Base-by-base conservation (phyloP, 1,140 invertebrate genomes). In the Dreissena rostriformis region DNA sequence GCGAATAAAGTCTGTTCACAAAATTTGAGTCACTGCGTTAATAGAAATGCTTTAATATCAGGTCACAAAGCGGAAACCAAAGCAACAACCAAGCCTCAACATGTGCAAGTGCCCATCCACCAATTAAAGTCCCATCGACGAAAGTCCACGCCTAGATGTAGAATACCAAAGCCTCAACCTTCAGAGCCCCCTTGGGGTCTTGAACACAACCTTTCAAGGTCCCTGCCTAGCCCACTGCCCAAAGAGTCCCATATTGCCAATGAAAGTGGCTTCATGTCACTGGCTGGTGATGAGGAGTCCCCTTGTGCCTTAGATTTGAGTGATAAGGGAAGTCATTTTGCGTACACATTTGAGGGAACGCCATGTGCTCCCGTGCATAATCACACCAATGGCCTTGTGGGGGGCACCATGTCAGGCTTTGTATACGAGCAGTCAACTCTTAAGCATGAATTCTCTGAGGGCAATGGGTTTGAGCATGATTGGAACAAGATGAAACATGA, bases 71-170 rank as follows among this genome's bases (percentile, higher is more conserved):
- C 39, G 2, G 39, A 39, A 39, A 39, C 39, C 39, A 39, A 39
- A 39, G 4, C 39, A 39, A 39, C 39, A 39, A 8, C 39, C 8
- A 39, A 39, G 39, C 39, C 39, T 39, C 39, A 8, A 39, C 39
- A 2, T 39, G 39, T 39, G 39, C 39, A 39, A 39, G 39, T 39
- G 39, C 39, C 39, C 39, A 39, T 39, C 39, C 39, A 61, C 17
- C 57, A 61, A 61, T 6, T n/a, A 4, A 61, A 61, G 57, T n/a
- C 57, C 2, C 57, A 61, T 61, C 51, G 77, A 57, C 65, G 77
- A 17, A 79, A 79, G 68, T 79, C 77, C 0, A 79, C 77, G 0
- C 77, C 77, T 49, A 24, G 77, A 71, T 71, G 67, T 29, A 79
- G 70, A 26, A 68, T 79, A 29, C 74, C 2, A 39, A 39, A 39